Base-by-base conservation (phyloP, 1,140 invertebrate species). In the Helicoverpa armigera region DNA sequence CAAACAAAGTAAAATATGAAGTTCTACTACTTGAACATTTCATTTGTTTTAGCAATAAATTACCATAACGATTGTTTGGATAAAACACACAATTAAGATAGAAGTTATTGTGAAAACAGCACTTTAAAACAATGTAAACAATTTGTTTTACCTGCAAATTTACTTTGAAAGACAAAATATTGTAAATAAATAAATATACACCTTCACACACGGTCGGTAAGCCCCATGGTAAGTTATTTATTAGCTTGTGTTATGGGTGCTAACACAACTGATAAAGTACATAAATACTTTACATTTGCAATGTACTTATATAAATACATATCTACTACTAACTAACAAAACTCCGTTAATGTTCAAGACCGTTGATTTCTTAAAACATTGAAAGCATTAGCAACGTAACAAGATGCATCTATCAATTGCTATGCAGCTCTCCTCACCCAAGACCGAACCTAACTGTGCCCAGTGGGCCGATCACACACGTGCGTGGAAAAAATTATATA, bases 371-470 rank as follows among this genome's bases (percentile, higher is more conserved):
- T 50, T 18, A 69, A 67, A 50, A 50, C n/a, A 18, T 29, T 65
- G 61, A 13, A 43, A 29, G 9, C 65, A 69, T 69, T 69, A 69
- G 50, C 5, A 23, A 69, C 50, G 43, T 50, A 69, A 69, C n/a
- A 69, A 69, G 65, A 69, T 50, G 65, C 65, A 31, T 69, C 35
- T 51, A 69, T 69, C 65, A 63, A 14, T 63, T 51, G 16, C 11
- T 69, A 69, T 69, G 65, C 65, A 18, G 43, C 43, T 69, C 65
- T 48, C 48, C 10, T 69, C 65, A 69, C 65, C 65, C 65, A 69
- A 69, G 65, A 69, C 56, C 56, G 16, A 11, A 69, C 53, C 29
- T 74, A 74, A 43, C 72, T 58, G 72, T 74, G 72, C 54, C 31
- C 72, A 74, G 13, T 74, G 72, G 72, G 72, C 72, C 72, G 72